phyloP scores from a whole-genome alignment of 2,888 invertebrate genomes.

The Augochlorella aurata region DNA sequence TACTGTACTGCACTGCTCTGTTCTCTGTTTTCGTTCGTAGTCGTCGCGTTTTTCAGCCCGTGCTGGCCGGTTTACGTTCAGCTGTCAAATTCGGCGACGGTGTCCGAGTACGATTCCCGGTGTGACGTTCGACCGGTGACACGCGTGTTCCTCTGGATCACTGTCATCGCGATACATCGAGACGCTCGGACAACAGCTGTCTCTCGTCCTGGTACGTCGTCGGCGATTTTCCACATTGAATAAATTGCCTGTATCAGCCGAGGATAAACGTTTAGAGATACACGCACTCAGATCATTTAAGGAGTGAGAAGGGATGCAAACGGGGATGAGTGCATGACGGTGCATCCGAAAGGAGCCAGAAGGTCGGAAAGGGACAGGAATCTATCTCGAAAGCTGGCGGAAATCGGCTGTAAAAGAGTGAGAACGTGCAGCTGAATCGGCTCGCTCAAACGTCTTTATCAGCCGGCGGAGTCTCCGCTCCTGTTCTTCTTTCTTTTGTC shows the following conservation, averaged over 20 bases:
- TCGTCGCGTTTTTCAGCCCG: slow-evolving; percentile 18
- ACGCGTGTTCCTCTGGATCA: not conserved
- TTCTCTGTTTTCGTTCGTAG: not conserved
- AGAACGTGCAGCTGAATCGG: slow-evolving; percentile 45
- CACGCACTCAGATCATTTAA: not conserved
- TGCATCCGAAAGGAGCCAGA: slow-evolving; percentile 36
- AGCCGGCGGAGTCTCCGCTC: slow-evolving; percentile 31
- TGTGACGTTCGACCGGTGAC: not conserved
- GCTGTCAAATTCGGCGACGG: not conserved
- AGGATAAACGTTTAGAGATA: slow-evolving; percentile 8
- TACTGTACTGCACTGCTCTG: too few relatives aligned
- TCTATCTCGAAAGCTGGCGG: slow-evolving; percentile 30
- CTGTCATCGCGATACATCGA: not conserved
- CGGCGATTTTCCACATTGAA: not conserved
- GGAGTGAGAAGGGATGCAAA: not conserved
- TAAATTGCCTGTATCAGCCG: not conserved
- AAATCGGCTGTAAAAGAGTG: slow-evolving; percentile 46
- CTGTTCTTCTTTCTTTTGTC: slow-evolving; percentile 5
- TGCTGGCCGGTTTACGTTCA: not conserved
- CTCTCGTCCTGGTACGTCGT: slow-evolving; percentile 25
- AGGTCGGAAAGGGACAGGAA: slow-evolving; percentile 39
- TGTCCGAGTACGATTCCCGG: not conserved
- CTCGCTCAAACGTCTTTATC: slow-evolving; percentile 30
- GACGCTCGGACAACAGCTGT: not conserved
- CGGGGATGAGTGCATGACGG: slow-evolving; percentile 30